Conservation (phyloP, 2,888 invertebrate genomes). For the Thera obeliscata region DNA sequence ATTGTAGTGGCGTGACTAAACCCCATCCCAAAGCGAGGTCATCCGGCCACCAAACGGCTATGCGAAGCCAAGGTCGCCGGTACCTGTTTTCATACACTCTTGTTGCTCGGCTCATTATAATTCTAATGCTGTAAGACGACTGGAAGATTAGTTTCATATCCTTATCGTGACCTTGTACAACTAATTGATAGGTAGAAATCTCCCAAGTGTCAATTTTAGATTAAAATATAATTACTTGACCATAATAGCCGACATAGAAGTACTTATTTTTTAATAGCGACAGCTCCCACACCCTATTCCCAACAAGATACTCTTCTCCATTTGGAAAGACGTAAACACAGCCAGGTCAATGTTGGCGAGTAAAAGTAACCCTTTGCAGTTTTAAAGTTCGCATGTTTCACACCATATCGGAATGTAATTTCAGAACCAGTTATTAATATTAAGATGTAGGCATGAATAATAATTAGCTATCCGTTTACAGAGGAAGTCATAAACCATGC, state of each 20-base stretch:
- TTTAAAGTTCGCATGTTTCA: conserved; percentile 29
- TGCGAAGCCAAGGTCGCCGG: conserved; percentile 66
- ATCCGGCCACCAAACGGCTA: conserved; percentile 69
- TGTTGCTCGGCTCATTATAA: conserved; percentile 53
- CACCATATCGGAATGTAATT: conserved; percentile 30
- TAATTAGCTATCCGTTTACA: conserved; percentile 51
- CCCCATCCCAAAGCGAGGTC: conserved; percentile 73
- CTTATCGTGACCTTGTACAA: conserved; percentile 33
- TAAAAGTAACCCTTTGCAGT: conserved; percentile 16
- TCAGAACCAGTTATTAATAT: conserved; percentile 27
- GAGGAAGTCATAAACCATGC: conserved; percentile 56
- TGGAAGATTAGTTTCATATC: conserved; percentile 46
- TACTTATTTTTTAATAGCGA: neutral
- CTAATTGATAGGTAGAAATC: conserved; percentile 15
- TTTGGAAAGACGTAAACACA: conserved; percentile 10
- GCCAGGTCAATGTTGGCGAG: conserved; percentile 25
- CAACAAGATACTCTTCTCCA: conserved; percentile 4
- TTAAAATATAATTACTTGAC: neutral
- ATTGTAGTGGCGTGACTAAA: conserved; percentile 71
- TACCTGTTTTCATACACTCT: conserved; percentile 51
- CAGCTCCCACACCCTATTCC: neutral
- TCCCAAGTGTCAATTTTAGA: neutral
- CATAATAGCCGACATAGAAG: neutral
- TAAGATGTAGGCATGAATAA: conserved; percentile 42
- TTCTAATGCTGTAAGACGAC: conserved; percentile 49